phyloP scores from a whole-genome alignment of 2,113 vertebrate species.

The Charina bottae region DNA sequence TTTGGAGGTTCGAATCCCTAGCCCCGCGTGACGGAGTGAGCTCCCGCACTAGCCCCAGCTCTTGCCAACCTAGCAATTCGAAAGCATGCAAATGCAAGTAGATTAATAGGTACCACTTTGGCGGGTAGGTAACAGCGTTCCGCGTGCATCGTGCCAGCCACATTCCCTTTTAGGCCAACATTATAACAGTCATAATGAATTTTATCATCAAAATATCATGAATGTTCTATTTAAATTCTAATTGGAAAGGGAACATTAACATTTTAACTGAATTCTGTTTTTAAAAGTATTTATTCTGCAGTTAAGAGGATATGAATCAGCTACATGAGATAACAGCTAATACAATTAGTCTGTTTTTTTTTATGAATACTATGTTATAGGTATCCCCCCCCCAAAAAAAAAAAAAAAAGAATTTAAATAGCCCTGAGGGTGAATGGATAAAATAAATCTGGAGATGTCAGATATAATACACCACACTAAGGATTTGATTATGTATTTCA shows the following conservation, averaged over 20 bases:
- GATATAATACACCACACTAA: not conserved
- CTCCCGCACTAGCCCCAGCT: too few relatives aligned
- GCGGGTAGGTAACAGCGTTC: too few relatives aligned
- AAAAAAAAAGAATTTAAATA: slow-evolving; percentile 33
- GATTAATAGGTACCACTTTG: too few relatives aligned
- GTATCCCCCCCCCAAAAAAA: not conserved
- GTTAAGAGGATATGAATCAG: not conserved
- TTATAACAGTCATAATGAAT: not conserved
- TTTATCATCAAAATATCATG: not conserved
- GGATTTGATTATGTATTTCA: slow-evolving; percentile 13
- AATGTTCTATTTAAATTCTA: not conserved
- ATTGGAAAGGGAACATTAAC: not conserved
- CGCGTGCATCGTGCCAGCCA: too few relatives aligned
- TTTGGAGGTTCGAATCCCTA: too few relatives aligned
- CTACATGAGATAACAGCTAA: slow-evolving; percentile 17
- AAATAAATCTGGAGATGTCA: not conserved
- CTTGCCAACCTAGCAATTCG: too few relatives aligned
- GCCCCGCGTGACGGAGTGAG: too few relatives aligned
- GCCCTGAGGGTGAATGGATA: slow-evolving; percentile 40
- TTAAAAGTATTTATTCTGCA: not conserved
- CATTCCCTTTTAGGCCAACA: not conserved
- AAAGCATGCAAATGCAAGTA: too few relatives aligned
- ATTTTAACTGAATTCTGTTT: not conserved
- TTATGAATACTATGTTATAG: not conserved
- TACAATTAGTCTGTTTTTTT: slow-evolving; percentile 9